A percentile compares a stretch with the other conserved stretches of the same genome.
These are phyloP conservation scores for Bicyclus anynana DNA, from an alignment of 1,140 invertebrate species.

Conservation along the genomic window DNA sequence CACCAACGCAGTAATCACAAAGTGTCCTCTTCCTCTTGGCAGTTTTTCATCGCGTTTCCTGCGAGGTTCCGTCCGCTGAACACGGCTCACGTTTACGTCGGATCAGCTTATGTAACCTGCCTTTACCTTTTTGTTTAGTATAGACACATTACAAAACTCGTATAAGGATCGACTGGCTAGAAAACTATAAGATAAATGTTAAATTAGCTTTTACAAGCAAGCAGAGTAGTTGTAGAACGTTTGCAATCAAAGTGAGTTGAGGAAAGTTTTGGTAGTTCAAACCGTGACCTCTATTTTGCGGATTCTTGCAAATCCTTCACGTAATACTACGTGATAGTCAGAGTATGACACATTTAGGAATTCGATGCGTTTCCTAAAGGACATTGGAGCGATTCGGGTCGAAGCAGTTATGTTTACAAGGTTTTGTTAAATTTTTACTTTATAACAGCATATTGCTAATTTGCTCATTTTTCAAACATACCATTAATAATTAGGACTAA, in stretches of 20 bases:
- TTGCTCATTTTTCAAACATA: too few species aligned
- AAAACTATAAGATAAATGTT: slow-evolving; percentile 12
- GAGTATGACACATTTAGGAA: slow-evolving; percentile 18
- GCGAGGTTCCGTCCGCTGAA: slow-evolving; percentile 8
- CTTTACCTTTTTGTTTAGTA: slow-evolving; percentile 14
- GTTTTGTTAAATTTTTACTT: background rate
- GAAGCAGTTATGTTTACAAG: slow-evolving; percentile 23
- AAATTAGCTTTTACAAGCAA: background rate
- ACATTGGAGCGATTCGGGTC: slow-evolving; percentile 29
- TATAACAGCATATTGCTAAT: too few species aligned
- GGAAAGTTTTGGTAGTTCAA: background rate
- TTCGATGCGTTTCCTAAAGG: slow-evolving; percentile 38
- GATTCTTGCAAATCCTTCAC: slow-evolving; percentile 7
- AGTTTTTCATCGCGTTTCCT: slow-evolving; percentile 45
- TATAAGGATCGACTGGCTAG: slow-evolving; percentile 3
- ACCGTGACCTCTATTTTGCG: background rate
- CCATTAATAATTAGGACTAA: too few species aligned
- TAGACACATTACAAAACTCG: slow-evolving; percentile 2
- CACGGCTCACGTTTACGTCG: slow-evolving; percentile 1
- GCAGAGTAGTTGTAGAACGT: background rate
- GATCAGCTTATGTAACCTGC: slow-evolving; percentile 9
- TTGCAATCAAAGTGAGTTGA: background rate
- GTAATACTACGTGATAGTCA: slow-evolving; percentile 27
- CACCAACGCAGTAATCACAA: slow-evolving; percentile 47
- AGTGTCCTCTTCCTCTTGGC: slow-evolving; percentile 47